A percentile compares a stretch with the other conserved stretches of the same genome.
Conservation (phyloP, 2,797 vertebrate genomes). For the Nannoperca australis region DNA sequence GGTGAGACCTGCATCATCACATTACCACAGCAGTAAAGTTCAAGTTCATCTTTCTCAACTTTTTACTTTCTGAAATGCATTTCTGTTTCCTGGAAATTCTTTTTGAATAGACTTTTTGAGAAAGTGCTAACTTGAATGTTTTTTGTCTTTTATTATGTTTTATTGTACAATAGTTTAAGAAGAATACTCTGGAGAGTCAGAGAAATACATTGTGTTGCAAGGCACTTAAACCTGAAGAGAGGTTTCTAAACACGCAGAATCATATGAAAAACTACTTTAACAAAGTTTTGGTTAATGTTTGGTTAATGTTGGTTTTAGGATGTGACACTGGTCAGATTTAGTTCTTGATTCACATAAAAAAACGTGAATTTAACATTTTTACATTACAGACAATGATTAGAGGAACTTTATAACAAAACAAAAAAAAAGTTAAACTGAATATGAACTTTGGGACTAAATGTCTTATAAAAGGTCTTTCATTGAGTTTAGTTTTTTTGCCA, state of each 20-base stretch:
- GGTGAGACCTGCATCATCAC: constrained; percentile 82
- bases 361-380: background rate
- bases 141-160: background rate
- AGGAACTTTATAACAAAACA: background rate
- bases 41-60: background rate
- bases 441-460: background rate
- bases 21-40: background rate
- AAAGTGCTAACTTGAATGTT: too few relatives aligned
- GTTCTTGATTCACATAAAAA: background rate
- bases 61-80: background rate
- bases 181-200: background rate
- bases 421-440: background rate
- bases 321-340: background rate
- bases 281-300: too few relatives aligned
- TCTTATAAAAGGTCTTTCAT: background rate
- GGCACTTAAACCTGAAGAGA: background rate
- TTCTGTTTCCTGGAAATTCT: background rate
- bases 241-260: background rate
- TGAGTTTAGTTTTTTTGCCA: background rate
- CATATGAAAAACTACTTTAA: background rate
- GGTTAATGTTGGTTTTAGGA: background rate
- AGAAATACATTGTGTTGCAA: background rate
- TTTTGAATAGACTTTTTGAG: background rate
- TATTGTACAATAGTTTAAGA: background rate
- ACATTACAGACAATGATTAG: background rate